These are phyloP conservation scores for Calcarius lapponicus DNA, from an alignment of 2,797 vertebrate species.

Conservation along the genomic window DNA sequence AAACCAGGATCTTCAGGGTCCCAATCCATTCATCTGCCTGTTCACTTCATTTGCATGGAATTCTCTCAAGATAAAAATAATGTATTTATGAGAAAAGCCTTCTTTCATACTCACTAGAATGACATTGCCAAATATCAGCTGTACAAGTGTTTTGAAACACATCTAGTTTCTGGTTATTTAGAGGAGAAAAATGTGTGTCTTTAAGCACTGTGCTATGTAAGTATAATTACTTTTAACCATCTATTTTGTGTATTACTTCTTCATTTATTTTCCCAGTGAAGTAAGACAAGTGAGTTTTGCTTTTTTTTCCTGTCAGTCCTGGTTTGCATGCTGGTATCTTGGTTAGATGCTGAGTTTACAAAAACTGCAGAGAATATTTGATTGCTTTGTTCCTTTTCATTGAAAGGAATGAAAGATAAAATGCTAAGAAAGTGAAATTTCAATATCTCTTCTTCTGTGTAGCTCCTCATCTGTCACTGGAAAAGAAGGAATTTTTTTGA, in stretches of 20 bases:
- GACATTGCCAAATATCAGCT: not conserved
- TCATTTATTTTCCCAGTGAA: slow-evolving; percentile 8
- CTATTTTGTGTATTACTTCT: slow-evolving; percentile 21
- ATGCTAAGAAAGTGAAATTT: not conserved
- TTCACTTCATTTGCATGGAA: not conserved
- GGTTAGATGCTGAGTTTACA: not conserved
- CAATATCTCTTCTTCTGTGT: not conserved
- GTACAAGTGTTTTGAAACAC: slow-evolving; percentile 5
- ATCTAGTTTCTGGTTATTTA: not conserved
- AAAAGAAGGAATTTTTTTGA: not conserved
- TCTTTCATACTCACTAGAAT: not conserved
- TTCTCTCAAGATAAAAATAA: not conserved
- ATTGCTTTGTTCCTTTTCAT: not conserved
- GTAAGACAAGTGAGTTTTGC: not conserved
- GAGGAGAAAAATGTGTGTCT: not conserved
- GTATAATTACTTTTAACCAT: slow-evolving; percentile 22
- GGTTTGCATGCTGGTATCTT: not conserved
- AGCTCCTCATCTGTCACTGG: not conserved
- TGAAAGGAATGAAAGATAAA: not conserved
- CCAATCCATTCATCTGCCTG: not conserved
- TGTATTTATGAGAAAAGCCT: not conserved
- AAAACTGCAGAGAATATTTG: not conserved
- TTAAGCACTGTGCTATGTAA: slow-evolving; percentile 3
- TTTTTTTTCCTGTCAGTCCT: not conserved
- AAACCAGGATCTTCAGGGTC: not conserved